Percentiles rank a stretch among this genome's conserved stretches.
phyloP scores from a whole-genome alignment of 2,113 vertebrate genomes.

The Salvelinus sp. region DNA sequence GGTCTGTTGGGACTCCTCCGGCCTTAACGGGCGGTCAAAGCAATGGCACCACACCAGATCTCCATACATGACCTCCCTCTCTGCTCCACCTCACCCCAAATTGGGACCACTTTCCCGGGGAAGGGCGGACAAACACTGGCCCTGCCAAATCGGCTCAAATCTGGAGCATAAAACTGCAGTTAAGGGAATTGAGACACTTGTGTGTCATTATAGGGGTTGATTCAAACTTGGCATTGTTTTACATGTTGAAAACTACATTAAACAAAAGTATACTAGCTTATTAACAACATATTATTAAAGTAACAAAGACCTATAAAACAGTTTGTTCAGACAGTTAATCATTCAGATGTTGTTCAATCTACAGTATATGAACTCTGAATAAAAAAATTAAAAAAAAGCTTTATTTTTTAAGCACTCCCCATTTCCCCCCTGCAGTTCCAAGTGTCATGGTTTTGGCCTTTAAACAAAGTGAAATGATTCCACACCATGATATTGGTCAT shows the following conservation, averaged over 20 bases:
- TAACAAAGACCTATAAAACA: too few species aligned
- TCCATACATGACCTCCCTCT: conserved; percentile 13
- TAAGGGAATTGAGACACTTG: conserved; percentile 21
- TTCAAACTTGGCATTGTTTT: too few species aligned
- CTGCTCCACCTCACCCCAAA: conserved; percentile 12
- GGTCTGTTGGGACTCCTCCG: conserved; percentile 29
- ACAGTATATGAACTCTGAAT: too few species aligned
- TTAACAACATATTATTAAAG: too few species aligned
- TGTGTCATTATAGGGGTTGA: neutral
- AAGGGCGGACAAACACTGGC: neutral
- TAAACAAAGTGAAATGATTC: neutral
- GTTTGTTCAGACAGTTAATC: too few species aligned
- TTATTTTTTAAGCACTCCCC: too few species aligned
- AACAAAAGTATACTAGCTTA: too few species aligned
- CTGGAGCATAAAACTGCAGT: conserved; percentile 19
- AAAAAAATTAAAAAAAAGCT: too few species aligned
- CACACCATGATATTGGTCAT: neutral
- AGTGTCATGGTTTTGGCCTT: too few species aligned
- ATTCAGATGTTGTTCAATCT: too few species aligned
- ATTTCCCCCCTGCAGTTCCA: too few species aligned
- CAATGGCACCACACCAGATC: conserved; percentile 34
- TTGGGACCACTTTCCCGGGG: conserved; percentile 6
- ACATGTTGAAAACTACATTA: too few species aligned
- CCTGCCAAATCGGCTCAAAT: conserved; percentile 32
- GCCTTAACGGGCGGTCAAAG: conserved; percentile 29